Base-by-base conservation (phyloP, 2,888 invertebrate species). In the Oscheius sp. region DNA sequence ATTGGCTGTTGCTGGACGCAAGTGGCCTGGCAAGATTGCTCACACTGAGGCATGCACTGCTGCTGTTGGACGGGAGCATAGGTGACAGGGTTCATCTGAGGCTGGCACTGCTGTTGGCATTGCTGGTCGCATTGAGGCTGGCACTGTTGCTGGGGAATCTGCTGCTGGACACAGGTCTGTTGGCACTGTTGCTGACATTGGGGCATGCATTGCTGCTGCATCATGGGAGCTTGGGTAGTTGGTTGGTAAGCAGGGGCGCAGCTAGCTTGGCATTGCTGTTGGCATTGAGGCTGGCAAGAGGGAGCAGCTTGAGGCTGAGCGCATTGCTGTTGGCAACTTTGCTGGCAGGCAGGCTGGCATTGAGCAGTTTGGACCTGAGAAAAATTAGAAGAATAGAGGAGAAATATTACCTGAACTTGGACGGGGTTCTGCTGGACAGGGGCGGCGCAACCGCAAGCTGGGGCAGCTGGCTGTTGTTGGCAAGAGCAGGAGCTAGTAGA, bases 261-360 rank as follows among this genome's bases (percentile, higher is more conserved):
- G 29, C 75, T 43, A n/a, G 70, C 68, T 41, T 77, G 77, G 59
- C 80, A 80, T 9, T 66, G 46, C 23, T 76, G 73, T 63, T 78
- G 78, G 59, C 80, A 80, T 52, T 73, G 68, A 52, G 75, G 75
- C 59, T 79, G 79, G 45, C 74, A 72, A 29, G 41, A 61, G 43
- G 73, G 72, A 70, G 76, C 75, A 16, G 75, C 74, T 66, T 75
- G 74, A 46, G 75, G 63, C 5, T 72, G 18, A n/a, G 69, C 63
- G 64, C 79, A 79, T 63, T 76, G 76, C 56, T 79, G 79, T 2
- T 21, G 3, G 68, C 79, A 79, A 53, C 68, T 61, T 53, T 79
- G 79, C 52, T 79, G 77, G 69, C 79, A 79, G 23, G 77, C 79
- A 66, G 79, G 79, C 21, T 76, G 76, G 64, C 80, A 80, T 61